phyloP scores from a whole-genome alignment of 2,113 vertebrate species.

The Puntigrus tetrazona region DNA sequence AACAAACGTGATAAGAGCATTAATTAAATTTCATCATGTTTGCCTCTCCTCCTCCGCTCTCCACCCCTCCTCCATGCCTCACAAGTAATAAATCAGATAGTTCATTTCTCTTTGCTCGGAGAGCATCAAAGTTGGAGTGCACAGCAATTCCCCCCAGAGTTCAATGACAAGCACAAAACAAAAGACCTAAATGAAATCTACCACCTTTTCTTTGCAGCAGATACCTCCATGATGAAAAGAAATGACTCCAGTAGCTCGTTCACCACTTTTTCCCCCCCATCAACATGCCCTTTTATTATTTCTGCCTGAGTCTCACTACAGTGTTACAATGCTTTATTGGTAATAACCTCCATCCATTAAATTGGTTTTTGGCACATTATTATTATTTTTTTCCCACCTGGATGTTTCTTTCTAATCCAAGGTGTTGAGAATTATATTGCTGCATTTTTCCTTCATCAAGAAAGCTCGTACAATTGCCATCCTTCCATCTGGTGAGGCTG shows the following conservation, averaged over 20 bases:
- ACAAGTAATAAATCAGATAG: conserved; percentile 51
- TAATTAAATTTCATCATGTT: conserved; percentile 57
- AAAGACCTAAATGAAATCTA: conserved; percentile 52
- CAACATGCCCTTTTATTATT: conserved; percentile 54
- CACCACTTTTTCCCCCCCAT: neutral
- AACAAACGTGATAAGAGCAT: conserved; percentile 57
- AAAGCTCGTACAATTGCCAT: neutral
- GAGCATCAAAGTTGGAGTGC: conserved; percentile 27
- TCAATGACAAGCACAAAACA: conserved; percentile 53
- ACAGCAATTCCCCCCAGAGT: conserved; percentile 36
- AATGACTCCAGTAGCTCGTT: conserved; percentile 40
- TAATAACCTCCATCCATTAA: conserved; percentile 59
- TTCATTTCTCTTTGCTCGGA: conserved; percentile 23
- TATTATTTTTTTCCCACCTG: conserved; percentile 10
- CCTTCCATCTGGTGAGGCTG: neutral
- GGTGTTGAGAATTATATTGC: conserved; percentile 45
- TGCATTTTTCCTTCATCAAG: conserved; percentile 7
- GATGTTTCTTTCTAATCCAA: conserved; percentile 51
- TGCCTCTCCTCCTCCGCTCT: conserved; percentile 16
- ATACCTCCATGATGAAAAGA: conserved; percentile 54
- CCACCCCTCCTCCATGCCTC: neutral
- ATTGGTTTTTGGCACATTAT: conserved; percentile 37
- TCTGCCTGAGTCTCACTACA: conserved; percentile 37
- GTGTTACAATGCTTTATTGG: conserved; percentile 56
- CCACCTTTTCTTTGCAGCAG: conserved; percentile 38